A percentile compares a stretch with the other conserved stretches of the same genome.
These are phyloP conservation scores for Pristionchus maxplancki DNA, from an alignment of 2,888 invertebrate species.

Conservation along the genomic window DNA sequence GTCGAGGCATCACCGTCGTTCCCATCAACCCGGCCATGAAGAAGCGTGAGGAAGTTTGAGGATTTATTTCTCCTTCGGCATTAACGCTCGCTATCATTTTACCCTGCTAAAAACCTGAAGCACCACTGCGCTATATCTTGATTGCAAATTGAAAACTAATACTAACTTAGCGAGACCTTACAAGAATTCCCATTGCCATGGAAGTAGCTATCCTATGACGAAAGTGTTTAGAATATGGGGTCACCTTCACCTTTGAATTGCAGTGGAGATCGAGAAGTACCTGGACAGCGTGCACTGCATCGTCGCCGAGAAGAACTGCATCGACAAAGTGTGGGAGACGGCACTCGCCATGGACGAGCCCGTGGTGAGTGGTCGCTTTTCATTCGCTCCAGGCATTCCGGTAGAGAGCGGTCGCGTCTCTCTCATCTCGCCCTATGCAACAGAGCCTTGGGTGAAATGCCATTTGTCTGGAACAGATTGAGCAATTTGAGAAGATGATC, in stretches of 20 bases:
- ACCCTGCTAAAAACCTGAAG: background rate
- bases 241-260: too few species aligned
- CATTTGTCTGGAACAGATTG: background rate
- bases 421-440: background rate
- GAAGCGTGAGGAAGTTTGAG: constrained; percentile 52
- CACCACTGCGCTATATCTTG: too few species aligned
- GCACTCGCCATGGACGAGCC: background rate
- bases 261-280: constrained; percentile 64
- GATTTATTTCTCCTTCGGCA: too few species aligned
- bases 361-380: background rate
- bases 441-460: background rate
- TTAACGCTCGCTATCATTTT: background rate
- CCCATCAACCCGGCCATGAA: constrained; percentile 68
- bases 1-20: constrained; percentile 56
- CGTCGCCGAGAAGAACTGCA: constrained; percentile 48
- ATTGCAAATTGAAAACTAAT: too few species aligned
- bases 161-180: too few species aligned
- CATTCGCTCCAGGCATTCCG: too few species aligned
- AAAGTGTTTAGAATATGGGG: too few species aligned
- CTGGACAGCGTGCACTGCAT: constrained; percentile 49
- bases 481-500: constrained; percentile 32
- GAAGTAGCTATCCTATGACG: too few species aligned
- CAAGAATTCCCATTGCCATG: too few species aligned
- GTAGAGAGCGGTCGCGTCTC: too few species aligned
- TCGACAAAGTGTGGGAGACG: constrained; percentile 47